Evolutionary conservation across 2,797 vertebrate species (phyloP).

Genomic region (Triplophysa bombifrons): DNA sequence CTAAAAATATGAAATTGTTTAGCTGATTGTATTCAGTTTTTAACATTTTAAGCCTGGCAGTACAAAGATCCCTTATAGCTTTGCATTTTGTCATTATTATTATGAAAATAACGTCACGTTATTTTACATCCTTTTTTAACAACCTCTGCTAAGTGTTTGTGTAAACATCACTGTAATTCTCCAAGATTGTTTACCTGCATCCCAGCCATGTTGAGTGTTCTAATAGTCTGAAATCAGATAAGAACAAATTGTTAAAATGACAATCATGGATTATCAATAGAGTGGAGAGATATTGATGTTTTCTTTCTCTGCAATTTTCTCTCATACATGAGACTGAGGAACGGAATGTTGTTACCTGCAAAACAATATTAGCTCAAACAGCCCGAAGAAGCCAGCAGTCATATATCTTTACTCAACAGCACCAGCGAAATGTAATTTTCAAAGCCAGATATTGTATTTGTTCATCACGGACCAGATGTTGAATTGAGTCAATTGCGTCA

Average conservation of each 20-base stretch:
- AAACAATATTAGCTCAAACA: constrained; percentile 81
- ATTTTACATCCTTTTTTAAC: constrained; percentile 37
- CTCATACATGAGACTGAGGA: constrained; percentile 69
- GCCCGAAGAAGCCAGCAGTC: constrained; percentile 74
- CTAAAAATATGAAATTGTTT: constrained; percentile 26
- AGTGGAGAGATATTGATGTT: constrained; percentile 66
- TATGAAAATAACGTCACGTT: constrained; percentile 37
- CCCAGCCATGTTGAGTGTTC: constrained; percentile 63
- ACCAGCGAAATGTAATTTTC: constrained; percentile 78
- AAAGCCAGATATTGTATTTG: constrained; percentile 79
- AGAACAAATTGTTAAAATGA: constrained; percentile 69
- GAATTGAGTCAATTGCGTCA: constrained; percentile 74
- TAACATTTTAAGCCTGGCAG: constrained; percentile 15
- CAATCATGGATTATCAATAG: constrained; percentile 72
- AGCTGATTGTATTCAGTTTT: constrained; percentile 37
- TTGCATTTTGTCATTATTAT: constrained; percentile 39
- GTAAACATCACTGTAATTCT: constrained; percentile 7
- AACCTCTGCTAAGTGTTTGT: constrained; percentile 35
- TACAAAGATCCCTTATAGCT: constrained; percentile 30
- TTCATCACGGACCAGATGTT: constrained; percentile 86
- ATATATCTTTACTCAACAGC: constrained; percentile 77
- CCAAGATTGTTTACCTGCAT: constrained; percentile 54
- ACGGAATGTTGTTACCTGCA: constrained; percentile 76
- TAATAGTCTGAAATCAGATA: constrained; percentile 69
- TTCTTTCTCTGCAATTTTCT: constrained; percentile 71